Base-by-base conservation (phyloP, 1,140 invertebrate genomes). In the Achroia grisella region DNA sequence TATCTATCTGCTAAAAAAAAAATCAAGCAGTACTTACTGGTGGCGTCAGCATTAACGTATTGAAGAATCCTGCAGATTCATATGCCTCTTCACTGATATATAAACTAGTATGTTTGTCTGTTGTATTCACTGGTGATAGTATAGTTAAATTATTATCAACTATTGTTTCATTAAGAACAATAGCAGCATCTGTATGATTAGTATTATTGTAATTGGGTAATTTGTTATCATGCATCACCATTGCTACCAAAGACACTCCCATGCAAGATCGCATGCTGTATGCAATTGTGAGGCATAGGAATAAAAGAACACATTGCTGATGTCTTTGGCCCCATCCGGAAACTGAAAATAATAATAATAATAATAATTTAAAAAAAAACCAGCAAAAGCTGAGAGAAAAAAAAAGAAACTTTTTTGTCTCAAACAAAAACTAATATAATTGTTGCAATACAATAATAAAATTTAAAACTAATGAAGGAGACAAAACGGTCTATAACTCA, bases 211-310 rank as follows among this genome's bases (percentile, higher is more conserved):
- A 9, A 4, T 32, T 8, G 3, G 9, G 3, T 9, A 32, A 32
- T 3, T 3, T 11, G 9, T 4, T 32, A 11, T 8, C 17, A 39
- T 39, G 8, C 44, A 27, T 45, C 77, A 88, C 89, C 92, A 94
- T 93, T 0, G 91, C 92, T 0, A 93, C 91, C 14, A 93, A 86
- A 1, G 89, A 90, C 1, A 93, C 91, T 1, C 91, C 92, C 63
- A 93, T 89, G 47, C 90, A 90, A 0, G 91, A 87, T 47, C 92
- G 79, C 56, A 91, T 88, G 5, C 89, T 90, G 56, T 92, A 93
- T 1, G 89, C 91, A 30, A 89, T 88, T n/a, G 89, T 83, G 39
- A 93, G 86, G 9, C 90, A 87, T 6, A 90, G 53, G 48, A 92
- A 92, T 15, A 93, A 56, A 6, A 93, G 67, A 0, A 93, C 39